Conservation (phyloP, 2,797 vertebrate genomes). For the Sandelia bainsii region DNA sequence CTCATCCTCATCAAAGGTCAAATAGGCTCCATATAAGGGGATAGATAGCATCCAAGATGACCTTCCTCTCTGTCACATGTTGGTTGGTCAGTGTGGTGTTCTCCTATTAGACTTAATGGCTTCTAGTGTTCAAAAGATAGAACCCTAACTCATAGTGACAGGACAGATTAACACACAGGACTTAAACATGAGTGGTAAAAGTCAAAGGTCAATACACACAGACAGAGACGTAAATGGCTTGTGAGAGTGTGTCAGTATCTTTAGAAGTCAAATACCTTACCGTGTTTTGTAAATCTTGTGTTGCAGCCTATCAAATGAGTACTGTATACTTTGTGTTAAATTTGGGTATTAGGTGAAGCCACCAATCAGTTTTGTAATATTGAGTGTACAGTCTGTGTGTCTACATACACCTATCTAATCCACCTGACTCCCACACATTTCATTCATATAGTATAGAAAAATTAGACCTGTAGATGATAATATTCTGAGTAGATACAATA, state of each 20-base stretch:
- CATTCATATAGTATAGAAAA: too few species aligned
- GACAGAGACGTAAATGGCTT: constrained; percentile 10
- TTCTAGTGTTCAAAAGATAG: constrained; percentile 46
- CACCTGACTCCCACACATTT: too few species aligned
- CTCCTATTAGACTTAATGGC: constrained; percentile 50
- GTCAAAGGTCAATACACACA: constrained; percentile 63
- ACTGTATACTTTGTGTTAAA: neutral
- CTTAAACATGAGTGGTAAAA: constrained; percentile 54
- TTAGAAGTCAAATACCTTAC: neutral
- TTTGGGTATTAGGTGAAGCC: too few species aligned
- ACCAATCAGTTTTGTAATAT: too few species aligned
- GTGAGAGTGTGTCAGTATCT: constrained; percentile 1
- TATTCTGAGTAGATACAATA: neutral
- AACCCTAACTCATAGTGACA: constrained; percentile 51
- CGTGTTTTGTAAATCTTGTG: neutral
- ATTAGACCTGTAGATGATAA: too few species aligned
- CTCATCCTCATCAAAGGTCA: constrained; percentile 18
- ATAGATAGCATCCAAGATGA: constrained; percentile 40
- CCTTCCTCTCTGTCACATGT: constrained; percentile 1
- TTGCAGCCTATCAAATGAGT: neutral
- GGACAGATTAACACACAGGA: constrained; percentile 56
- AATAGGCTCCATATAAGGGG: constrained; percentile 24
- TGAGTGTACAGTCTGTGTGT: too few species aligned
- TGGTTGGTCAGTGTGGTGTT: constrained; percentile 18
- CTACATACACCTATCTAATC: too few species aligned